These are phyloP conservation scores for Stictonetta naevosa DNA, from an alignment of 2,113 vertebrate genomes.

Conservation along the genomic window DNA sequence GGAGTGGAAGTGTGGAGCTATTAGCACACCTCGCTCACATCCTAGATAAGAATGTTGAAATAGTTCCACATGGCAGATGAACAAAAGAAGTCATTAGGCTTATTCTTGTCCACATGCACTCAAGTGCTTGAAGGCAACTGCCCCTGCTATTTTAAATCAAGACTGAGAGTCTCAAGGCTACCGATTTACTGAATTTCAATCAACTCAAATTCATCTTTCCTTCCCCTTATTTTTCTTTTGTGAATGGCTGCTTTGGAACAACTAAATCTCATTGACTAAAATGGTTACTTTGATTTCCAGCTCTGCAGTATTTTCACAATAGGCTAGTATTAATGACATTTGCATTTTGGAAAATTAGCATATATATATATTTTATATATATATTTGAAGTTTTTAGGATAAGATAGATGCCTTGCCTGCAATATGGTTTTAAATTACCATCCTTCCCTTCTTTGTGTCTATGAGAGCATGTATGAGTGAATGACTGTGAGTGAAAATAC, in stretches of 20 bases:
- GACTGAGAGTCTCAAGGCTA: slow-evolving; percentile 25
- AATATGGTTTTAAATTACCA: slow-evolving; percentile 31
- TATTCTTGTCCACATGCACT: slow-evolving; percentile 18
- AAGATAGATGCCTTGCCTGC: neutral
- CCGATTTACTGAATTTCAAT: slow-evolving; percentile 15
- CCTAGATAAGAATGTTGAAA: slow-evolving; percentile 30
- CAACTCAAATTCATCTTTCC: slow-evolving; percentile 8
- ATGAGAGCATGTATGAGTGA: neutral
- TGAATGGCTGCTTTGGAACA: slow-evolving; percentile 12
- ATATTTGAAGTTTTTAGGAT: neutral
- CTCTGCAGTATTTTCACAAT: slow-evolving; percentile 25
- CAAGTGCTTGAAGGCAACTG: neutral
- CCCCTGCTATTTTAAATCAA: slow-evolving; percentile 51
- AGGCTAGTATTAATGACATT: slow-evolving; percentile 37
- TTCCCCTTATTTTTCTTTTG: slow-evolving; percentile 21
- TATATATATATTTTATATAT: neutral
- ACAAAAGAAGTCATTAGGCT: slow-evolving; percentile 58
- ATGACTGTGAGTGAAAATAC: neutral
- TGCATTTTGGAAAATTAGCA: slow-evolving; percentile 14
- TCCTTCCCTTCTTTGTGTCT: neutral
- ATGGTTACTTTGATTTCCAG: slow-evolving; percentile 54
- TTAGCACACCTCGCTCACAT: neutral
- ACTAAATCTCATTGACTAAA: slow-evolving; percentile 31
- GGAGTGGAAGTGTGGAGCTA: neutral
- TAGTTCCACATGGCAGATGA: slow-evolving; percentile 43